Evolutionary conservation across 1,140 invertebrate genomes (phyloP), one percentile per base, ranked within the genome.

Genomic region (Lanistes nyassanus): DNA sequence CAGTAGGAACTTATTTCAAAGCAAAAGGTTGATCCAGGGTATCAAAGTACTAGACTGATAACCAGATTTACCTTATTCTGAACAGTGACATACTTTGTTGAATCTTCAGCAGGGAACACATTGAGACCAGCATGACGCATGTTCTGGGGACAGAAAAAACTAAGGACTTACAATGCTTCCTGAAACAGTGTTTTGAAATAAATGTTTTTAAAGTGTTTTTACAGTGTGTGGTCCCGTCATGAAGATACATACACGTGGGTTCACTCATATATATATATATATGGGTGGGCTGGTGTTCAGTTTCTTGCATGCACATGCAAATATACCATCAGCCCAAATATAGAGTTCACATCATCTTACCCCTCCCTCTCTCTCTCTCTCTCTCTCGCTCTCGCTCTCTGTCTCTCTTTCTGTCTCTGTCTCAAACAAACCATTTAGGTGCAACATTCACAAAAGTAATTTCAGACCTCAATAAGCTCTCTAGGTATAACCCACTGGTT

Each of bases 21-120:
- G n/a, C n/a, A n/a, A n/a, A n/a, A n/a, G n/a, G n/a, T n/a, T n/a
- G n/a, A n/a, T n/a, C n/a, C n/a, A n/a, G n/a, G n/a, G n/a, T n/a
- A n/a, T n/a, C n/a, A n/a, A n/a, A n/a, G n/a, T n/a, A n/a, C n/a
- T n/a, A n/a, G n/a, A n/a, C n/a, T n/a, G n/a, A n/a, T n/a, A n/a
- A n/a, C n/a, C n/a, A n/a, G n/a, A 39, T 76, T 80, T 76, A 88
- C 87, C 81, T 89, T 89, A 62, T 84, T 81, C 58, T 88, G 88
- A 42, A 89, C 84, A 85, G 95, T 94, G 13, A 96, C 91, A 87
- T 96, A 95, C 83, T 93, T 94, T 80, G 93, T 93, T 0, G 94
- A 94, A 88, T 97, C 96, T 76, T 93, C 92, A 75, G 93, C 93
- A 0, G 96, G 96, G 87, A 97, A 98, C n/a, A 98, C 90, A 86